These are phyloP conservation scores for Nomada hirtipes DNA, from an alignment of 2,888 invertebrate species.

Conservation along the genomic window DNA sequence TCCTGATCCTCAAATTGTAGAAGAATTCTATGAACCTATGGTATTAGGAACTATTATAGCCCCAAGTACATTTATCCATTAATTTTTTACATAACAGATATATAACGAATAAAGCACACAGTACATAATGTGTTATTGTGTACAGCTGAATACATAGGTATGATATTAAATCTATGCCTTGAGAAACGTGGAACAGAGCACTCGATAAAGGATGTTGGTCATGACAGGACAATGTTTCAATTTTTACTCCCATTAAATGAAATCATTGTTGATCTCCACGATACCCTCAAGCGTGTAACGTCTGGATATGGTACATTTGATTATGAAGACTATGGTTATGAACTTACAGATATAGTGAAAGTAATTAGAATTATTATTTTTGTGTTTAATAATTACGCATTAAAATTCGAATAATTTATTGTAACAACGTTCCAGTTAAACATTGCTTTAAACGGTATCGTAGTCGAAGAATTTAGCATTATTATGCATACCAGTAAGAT, in stretches of 20 bases:
- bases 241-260: slow-evolving; percentile 96
- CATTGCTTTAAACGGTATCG: slow-evolving; percentile 91
- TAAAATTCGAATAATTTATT: slow-evolving; percentile 9
- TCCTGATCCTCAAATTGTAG: slow-evolving; percentile 89
- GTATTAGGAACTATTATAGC: slow-evolving; percentile 95
- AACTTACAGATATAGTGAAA: slow-evolving; percentile 91
- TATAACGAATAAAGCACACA: neutral
- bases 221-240: slow-evolving; percentile 92
- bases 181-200: slow-evolving; percentile 90
- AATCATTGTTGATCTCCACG: slow-evolving; percentile 97
- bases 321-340: slow-evolving; percentile 95
- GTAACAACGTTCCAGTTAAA: slow-evolving; percentile 86
- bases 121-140: neutral
- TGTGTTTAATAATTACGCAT: neutral
- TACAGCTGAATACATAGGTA: slow-evolving; percentile 88
- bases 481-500: slow-evolving; percentile 92
- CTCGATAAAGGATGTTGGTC: slow-evolving; percentile 92
- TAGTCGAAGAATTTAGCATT: slow-evolving; percentile 93
- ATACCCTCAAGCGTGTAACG: slow-evolving; percentile 93
- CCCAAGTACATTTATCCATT: slow-evolving; percentile 85
- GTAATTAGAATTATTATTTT: slow-evolving; percentile 84
- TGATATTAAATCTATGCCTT: slow-evolving; percentile 90
- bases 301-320: slow-evolving; percentile 98
- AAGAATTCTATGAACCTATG: slow-evolving; percentile 93
- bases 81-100: neutral